Percentiles rank a stretch among this genome's conserved stretches.
These are phyloP conservation scores for Acleris cristana DNA, from an alignment of 2,888 invertebrate species.

Conservation along the genomic window DNA sequence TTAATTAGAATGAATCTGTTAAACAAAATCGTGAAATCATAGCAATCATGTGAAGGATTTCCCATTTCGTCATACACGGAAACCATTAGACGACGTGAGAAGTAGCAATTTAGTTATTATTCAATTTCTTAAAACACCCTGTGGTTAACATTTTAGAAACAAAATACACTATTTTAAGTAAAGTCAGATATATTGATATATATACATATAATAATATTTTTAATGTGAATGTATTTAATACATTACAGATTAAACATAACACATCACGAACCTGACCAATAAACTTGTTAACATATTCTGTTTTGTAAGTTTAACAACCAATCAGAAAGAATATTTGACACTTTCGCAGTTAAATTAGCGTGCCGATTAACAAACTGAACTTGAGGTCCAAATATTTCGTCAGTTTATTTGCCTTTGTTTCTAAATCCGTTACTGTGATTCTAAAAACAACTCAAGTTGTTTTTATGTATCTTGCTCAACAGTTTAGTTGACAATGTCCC, in stretches of 20 bases:
- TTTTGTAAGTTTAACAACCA: constrained; percentile 3
- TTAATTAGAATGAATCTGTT: background rate
- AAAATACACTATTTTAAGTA: no score
- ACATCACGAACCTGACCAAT: no score
- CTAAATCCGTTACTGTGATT: constrained; percentile 12
- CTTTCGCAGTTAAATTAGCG: constrained; percentile 14
- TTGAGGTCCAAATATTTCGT: constrained; percentile 24
- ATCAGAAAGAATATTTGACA: constrained; percentile 20
- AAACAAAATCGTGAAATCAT: background rate
- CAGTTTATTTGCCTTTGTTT: constrained; percentile 19
- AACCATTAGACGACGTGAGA: background rate
- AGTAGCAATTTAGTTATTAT: constrained; percentile 6
- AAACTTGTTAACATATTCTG: no score
- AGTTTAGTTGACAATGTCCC: constrained; percentile 18
- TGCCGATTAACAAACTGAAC: constrained; percentile 4
- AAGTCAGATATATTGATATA: no score
- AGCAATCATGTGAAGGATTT: constrained; percentile 2
- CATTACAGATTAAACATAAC: no score
- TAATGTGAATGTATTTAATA: no score
- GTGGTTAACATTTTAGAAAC: background rate
- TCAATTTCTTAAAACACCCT: background rate
- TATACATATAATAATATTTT: no score
- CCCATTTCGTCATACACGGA: constrained; percentile 20
- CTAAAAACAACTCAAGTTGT: constrained; percentile 5
- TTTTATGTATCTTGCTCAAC: constrained; percentile 13